Evolutionary conservation across 1,140 invertebrate species (phyloP), one percentile per base, ranked within the genome.

Genomic region (Trachymyrmex cornetzi): DNA sequence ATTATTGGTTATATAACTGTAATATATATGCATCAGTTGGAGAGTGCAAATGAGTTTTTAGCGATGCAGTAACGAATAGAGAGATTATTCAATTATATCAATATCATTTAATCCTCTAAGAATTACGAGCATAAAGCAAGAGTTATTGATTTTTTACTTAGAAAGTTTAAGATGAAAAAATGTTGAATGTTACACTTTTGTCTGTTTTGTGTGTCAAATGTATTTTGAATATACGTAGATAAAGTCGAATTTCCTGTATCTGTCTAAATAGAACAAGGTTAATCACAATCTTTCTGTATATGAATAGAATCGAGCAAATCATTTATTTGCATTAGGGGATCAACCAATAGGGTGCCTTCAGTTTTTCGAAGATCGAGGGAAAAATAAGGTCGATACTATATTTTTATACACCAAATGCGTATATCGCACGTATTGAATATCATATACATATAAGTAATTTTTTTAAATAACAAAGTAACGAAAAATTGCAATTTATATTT

Each of bases 271-370:
- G 86, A 86, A 44, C 86, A 88, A 90, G 89, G 89, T 87, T 89
- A 91, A 91, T 91, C 61, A 69, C 44, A n/a, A 30, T 86, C 67
- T 92, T 91, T 91, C 90, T 91, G 61, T 77, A 19, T 80, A 27
- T 38, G 50, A 75, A 81, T 72, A 55, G 66, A 88, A 66, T 74
- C 16, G n/a, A 74, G 12, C 67, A 48, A 72, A 84, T 82, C 55
- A 63, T 4, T 5, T 38, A 38, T 38, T 3, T 53, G 16, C 12
- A 44, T 72, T 72, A 81, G 24, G 24, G 22, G 19, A 50, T 44
- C 50, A 14, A 53, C 16, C 30, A 34, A 5, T 34, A 34, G 30
- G 30, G 22, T 71, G 1, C 30, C 50, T 44, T 12, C 9, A 12
- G 4, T 69, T 67, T 71, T 27, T 57, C 22, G 7, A 57, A 81